A percentile compares a stretch with the other conserved stretches of the same genome.
These are phyloP conservation scores for Sisyra nigra DNA, from an alignment of 2,888 invertebrate species.

Conservation along the genomic window DNA sequence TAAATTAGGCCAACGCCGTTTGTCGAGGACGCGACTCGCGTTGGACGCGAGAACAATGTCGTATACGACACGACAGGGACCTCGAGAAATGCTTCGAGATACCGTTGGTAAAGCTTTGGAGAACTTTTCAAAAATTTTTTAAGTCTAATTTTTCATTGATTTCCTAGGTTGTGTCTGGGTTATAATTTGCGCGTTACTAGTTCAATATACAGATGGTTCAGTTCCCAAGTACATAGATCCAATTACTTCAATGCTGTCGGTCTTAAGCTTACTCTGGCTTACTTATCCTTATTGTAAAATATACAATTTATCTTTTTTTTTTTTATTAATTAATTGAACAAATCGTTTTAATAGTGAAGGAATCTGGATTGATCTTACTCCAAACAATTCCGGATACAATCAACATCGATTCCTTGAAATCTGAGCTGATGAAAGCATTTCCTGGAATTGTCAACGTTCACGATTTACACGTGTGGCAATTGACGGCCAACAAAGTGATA, in stretches of 20 bases:
- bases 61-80: conserved; percentile 29
- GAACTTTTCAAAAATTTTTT: no score
- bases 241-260: conserved; percentile 56
- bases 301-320: no score
- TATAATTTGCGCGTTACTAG: conserved; percentile 44
- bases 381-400: conserved; percentile 88
- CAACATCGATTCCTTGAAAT: conserved; percentile 52
- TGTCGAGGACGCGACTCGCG: conserved; percentile 27
- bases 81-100: conserved; percentile 44
- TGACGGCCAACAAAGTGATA: conserved; percentile 61
- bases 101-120: conserved; percentile 38
- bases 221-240: conserved; percentile 63
- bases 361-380: conserved; percentile 72
- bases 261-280: conserved; percentile 48
- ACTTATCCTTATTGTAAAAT: conserved; percentile 68
- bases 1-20: conserved; percentile 27
- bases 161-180: conserved; percentile 59
- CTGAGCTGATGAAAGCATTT: conserved; percentile 44
- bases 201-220: conserved; percentile 38
- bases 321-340: no score
- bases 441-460: conserved; percentile 62
- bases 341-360: conserved; percentile 51
- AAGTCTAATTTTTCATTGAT: no score
- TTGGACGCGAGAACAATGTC: conserved; percentile 15
- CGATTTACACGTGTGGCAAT: conserved; percentile 80